phyloP scores from a whole-genome alignment of 2,888 invertebrate genomes.

The Gastracanthus pulcherrimus region DNA sequence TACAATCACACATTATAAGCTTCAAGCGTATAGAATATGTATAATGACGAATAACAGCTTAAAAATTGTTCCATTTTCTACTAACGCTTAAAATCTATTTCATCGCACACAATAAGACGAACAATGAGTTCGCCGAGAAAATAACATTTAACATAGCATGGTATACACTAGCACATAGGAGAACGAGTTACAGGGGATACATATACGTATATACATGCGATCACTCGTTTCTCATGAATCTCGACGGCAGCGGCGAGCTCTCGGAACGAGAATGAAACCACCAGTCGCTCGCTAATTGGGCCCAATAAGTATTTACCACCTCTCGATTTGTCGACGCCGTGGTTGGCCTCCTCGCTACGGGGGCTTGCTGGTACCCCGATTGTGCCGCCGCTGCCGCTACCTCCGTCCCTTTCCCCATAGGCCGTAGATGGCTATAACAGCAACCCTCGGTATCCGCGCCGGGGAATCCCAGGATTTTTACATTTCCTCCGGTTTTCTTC shows the following conservation, averaged over 20 bases:
- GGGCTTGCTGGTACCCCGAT: slow-evolving; percentile 63
- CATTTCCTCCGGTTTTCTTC: background rate
- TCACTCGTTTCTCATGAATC: background rate
- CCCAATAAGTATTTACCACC: slow-evolving; percentile 67
- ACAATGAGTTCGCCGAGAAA: too few relatives aligned
- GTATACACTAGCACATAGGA: too few relatives aligned
- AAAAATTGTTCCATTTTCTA: too few relatives aligned
- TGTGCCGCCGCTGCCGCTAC: slow-evolving; percentile 18
- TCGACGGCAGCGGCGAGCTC: background rate
- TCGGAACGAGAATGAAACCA: slow-evolving; percentile 65
- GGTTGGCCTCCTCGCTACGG: slow-evolving; percentile 52
- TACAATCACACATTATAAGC: too few relatives aligned
- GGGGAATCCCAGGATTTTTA: slow-evolving; percentile 21
- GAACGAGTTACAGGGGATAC: slow-evolving; percentile 11
- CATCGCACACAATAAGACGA: too few relatives aligned
- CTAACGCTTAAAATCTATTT: too few relatives aligned
- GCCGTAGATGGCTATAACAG: too few relatives aligned
- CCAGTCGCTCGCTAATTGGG: slow-evolving; percentile 69
- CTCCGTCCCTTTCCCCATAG: too few relatives aligned
- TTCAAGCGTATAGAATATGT: too few relatives aligned
- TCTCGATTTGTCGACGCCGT: slow-evolving; percentile 63
- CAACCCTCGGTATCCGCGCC: background rate
- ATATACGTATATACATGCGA: background rate
- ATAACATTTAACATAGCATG: too few relatives aligned
- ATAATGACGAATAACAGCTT: too few relatives aligned